These are phyloP conservation scores for Drosophila stalkeri DNA, from an alignment of 2,888 invertebrate species.

Conservation along the genomic window DNA sequence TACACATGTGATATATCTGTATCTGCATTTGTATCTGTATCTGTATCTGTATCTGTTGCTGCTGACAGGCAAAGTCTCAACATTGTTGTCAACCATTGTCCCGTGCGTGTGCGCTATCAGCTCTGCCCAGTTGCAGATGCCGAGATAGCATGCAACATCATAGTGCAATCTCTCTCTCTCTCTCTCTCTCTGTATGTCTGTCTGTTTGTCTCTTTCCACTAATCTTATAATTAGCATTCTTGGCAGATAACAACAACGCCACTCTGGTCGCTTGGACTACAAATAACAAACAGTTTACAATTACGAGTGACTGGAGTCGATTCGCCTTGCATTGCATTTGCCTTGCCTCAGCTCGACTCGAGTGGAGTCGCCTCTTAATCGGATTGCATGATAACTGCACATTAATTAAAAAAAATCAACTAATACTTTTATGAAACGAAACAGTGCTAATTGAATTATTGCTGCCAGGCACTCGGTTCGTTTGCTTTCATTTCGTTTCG, in stretches of 20 bases:
- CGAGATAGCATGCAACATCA: constrained; percentile 38
- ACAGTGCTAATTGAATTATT: constrained; percentile 83
- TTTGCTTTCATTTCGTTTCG: constrained; percentile 55
- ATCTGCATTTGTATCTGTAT: background rate
- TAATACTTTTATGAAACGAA: constrained; percentile 83
- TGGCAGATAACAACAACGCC: constrained; percentile 72
- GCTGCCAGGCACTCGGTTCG: constrained; percentile 67
- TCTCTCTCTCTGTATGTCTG: constrained; percentile 12
- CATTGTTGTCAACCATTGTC: constrained; percentile 64
- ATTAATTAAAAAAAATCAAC: constrained; percentile 80
- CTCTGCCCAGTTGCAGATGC: constrained; percentile 39
- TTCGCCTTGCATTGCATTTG: no score
- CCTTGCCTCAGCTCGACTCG: no score
- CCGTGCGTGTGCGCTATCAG: constrained; percentile 68
- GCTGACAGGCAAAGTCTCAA: constrained; percentile 40
- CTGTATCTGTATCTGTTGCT: constrained; percentile 1
- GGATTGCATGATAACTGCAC: constrained; percentile 82
- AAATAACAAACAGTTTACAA: constrained; percentile 80
- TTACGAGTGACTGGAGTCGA: constrained; percentile 46
- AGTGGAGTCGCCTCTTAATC: constrained; percentile 69
- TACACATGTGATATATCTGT: constrained; percentile 3
- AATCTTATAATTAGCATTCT: constrained; percentile 82
- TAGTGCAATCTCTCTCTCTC: constrained; percentile 29
- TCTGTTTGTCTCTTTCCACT: constrained; percentile 44
- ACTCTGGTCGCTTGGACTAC: constrained; percentile 64